Evolutionary conservation across 1,140 invertebrate species (phyloP).

Genomic region (Drosophila albomicans): DNA sequence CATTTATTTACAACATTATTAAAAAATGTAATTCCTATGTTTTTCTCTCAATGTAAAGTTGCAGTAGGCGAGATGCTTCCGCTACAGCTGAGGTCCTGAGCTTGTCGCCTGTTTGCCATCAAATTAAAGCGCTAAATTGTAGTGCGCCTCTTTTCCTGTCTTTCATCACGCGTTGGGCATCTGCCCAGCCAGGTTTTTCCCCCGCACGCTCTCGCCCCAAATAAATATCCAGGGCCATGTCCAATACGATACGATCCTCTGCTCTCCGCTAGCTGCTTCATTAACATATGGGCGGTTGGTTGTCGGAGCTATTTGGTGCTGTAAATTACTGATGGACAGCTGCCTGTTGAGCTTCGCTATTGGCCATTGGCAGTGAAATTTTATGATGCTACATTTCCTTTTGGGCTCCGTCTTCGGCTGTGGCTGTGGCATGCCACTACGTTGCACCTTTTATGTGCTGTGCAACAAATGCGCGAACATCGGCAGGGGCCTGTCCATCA

Average conservation of each 20-base stretch:
- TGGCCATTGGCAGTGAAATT: conserved; percentile 72
- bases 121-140: conserved; percentile 82
- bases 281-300: conserved; percentile 66
- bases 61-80: background rate
- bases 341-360: conserved; percentile 17
- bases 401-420: conserved; percentile 4
- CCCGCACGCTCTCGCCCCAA: background rate
- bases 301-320: conserved; percentile 26
- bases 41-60: conserved; percentile 22
- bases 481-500: conserved; percentile 51
- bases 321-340: conserved; percentile 64
- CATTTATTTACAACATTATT: background rate
- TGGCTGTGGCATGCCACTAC: conserved; percentile 10
- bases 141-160: conserved; percentile 76
- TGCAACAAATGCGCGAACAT: conserved; percentile 59
- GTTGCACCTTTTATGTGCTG: conserved; percentile 52
- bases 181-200: background rate
- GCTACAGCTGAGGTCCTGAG: conserved; percentile 7
- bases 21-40: background rate
- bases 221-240: conserved; percentile 1
- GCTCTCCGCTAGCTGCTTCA: conserved; percentile 50
- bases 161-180: conserved; percentile 71
- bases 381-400: conserved; percentile 69
- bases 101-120: conserved; percentile 62
- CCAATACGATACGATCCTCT: conserved; percentile 21